Conservation (phyloP, 2,113 vertebrate genomes). For the Scomber japonicus region DNA sequence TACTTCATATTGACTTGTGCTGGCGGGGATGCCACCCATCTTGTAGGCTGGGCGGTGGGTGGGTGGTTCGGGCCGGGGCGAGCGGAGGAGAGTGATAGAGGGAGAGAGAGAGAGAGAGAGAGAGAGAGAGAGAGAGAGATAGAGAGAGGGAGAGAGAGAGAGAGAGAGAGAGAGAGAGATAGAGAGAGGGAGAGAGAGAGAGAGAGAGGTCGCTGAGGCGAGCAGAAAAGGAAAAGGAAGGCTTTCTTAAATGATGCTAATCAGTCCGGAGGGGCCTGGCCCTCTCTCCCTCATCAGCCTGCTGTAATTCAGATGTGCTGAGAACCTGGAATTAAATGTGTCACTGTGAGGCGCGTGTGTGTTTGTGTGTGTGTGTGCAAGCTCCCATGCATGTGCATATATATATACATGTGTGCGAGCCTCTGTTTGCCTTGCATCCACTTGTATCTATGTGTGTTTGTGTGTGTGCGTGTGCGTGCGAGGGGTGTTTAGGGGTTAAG, state of each 20-base stretch:
- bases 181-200: conserved; percentile 49
- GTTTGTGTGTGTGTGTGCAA: conserved; percentile 17
- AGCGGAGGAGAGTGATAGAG: conserved; percentile 48
- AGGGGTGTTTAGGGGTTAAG: conserved; percentile 77
- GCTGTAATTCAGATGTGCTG: conserved; percentile 95
- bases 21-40: conserved; percentile 93
- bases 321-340: conserved; percentile 97
- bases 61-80: conserved; percentile 29
- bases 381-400: not conserved
- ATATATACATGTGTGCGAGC: conserved; percentile 4
- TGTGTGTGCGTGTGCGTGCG: conserved; percentile 11
- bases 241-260: conserved; percentile 98
- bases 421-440: conserved; percentile 64
- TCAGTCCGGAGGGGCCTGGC: conserved; percentile 96
- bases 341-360: conserved; percentile 84
- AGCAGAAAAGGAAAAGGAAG: conserved; percentile 84
- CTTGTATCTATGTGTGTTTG: conserved; percentile 69
- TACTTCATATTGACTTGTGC: conserved; percentile 91
- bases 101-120: conserved; percentile 54
- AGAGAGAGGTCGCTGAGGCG: conserved; percentile 84
- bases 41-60: conserved; percentile 73
- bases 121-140: conserved; percentile 53
- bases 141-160: conserved; percentile 33
- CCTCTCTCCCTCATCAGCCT: conserved; percentile 91
- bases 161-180: conserved; percentile 67